phyloP scores from a whole-genome alignment of 2,797 vertebrate species.

The Tinamus major region DNA sequence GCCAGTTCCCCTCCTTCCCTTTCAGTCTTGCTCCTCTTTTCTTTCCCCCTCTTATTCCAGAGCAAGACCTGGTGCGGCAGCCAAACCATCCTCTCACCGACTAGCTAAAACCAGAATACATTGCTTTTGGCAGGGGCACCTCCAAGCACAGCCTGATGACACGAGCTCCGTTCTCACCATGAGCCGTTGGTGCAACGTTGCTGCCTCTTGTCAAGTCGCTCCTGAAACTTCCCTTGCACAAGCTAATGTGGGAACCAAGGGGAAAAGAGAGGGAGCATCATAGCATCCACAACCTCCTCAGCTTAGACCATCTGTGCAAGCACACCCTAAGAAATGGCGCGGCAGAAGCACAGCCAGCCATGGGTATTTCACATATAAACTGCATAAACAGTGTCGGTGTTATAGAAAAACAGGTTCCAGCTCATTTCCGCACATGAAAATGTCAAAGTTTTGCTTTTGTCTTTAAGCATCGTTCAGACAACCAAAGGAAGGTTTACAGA shows the following conservation, averaged over 20 bases:
- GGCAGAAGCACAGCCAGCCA: not conserved
- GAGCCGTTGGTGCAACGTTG: not conserved
- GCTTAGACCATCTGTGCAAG: not conserved
- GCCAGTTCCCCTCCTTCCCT: not conserved
- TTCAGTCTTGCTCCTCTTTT: not conserved
- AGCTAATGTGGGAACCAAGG: not conserved
- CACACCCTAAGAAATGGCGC: not conserved
- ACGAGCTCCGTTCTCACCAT: not conserved
- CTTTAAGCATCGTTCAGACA: not conserved
- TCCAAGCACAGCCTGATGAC: not conserved
- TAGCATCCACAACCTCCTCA: not conserved
- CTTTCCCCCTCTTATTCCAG: not conserved
- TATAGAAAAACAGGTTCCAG: conserved; percentile 5
- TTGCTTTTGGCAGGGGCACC: conserved; percentile 23
- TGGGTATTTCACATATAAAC: conserved; percentile 28
- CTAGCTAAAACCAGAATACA: not conserved
- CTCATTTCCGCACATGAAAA: not conserved
- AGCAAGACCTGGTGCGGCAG: not conserved
- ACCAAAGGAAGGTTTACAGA: not conserved
- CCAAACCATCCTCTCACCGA: not conserved
- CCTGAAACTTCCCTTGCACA: not conserved
- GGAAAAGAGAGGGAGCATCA: not conserved
- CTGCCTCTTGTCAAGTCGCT: conserved; percentile 22
- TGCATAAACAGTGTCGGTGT: not conserved
- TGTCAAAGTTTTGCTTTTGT: not conserved